phyloP scores from a whole-genome alignment of 1,140 invertebrate species.

The Neodiprion lecontei region DNA sequence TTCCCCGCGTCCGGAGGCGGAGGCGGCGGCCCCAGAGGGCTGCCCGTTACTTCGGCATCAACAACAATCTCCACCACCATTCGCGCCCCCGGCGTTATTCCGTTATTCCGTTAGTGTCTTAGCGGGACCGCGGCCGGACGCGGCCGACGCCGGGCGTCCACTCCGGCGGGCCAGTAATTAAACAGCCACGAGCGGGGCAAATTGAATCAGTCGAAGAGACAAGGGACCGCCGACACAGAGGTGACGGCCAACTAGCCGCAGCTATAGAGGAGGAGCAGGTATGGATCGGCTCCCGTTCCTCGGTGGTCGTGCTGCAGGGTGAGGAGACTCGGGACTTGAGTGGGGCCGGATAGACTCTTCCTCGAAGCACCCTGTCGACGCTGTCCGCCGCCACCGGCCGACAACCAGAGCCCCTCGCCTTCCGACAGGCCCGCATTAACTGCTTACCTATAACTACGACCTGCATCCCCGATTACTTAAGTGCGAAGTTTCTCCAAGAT shows the following conservation, averaged over 20 bases:
- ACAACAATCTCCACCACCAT: conserved; percentile 59
- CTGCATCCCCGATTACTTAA: background rate
- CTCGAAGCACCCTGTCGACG: background rate
- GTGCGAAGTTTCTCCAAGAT: conserved; percentile 2
- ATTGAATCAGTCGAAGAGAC: conserved; percentile 63
- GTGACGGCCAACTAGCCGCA: conserved; percentile 61
- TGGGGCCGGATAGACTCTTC: background rate
- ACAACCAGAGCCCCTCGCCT: background rate
- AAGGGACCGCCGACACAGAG: conserved; percentile 59
- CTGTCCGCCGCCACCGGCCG: background rate
- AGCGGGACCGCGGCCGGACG: conserved; percentile 30
- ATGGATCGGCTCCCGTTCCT: no score
- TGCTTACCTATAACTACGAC: no score
- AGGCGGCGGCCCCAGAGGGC: conserved; percentile 41
- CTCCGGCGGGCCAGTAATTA: conserved; percentile 58
- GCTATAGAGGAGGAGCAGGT: conserved; percentile 42
- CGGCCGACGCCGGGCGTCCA: conserved; percentile 41
- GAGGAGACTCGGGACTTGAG: background rate
- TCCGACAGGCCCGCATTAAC: background rate
- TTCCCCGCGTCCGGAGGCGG: conserved; percentile 20
- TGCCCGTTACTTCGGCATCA: conserved; percentile 60
- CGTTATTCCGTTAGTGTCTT: conserved; percentile 61
- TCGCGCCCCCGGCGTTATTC: conserved; percentile 32
- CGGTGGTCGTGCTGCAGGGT: background rate
- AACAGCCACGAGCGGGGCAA: conserved; percentile 60